A percentile compares a stretch with the other conserved stretches of the same genome.
Evolutionary conservation across 2,113 vertebrate species (phyloP).

Genomic region (Campylorhamphus procurvoides): DNA sequence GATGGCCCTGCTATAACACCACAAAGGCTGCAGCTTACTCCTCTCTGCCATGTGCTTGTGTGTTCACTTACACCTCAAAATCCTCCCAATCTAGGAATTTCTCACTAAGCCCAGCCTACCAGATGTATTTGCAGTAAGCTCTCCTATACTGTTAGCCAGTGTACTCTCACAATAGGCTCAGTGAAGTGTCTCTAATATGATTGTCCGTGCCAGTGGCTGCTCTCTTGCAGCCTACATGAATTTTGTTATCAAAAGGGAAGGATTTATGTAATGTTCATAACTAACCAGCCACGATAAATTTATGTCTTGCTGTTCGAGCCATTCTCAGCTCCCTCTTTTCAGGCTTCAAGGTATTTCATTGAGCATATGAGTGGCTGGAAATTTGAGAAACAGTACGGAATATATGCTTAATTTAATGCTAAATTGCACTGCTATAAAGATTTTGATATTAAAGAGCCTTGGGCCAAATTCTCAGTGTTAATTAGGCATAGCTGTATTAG

Average conservation of each 20-base stretch:
- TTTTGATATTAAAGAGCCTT: neutral
- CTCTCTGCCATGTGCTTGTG: neutral
- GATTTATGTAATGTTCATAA: conserved; percentile 44
- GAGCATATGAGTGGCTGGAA: neutral
- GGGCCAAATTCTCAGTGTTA: neutral
- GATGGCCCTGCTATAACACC: neutral
- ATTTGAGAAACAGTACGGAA: neutral
- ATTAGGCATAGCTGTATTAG: neutral
- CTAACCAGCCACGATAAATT: conserved; percentile 19
- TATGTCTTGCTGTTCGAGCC: neutral
- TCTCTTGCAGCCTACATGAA: conserved; percentile 48
- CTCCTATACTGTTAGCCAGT: neutral
- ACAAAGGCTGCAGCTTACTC: neutral
- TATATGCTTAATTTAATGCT: neutral
- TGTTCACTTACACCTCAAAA: neutral
- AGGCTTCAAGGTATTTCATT: neutral
- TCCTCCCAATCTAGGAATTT: conserved; percentile 16
- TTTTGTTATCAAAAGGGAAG: conserved; percentile 19
- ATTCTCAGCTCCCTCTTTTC: neutral
- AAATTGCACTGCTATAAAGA: neutral
- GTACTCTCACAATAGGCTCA: conserved; percentile 44
- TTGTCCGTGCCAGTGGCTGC: conserved; percentile 62
- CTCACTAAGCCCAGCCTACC: neutral
- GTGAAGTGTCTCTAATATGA: conserved; percentile 42
- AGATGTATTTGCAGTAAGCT: conserved; percentile 16